These are phyloP conservation scores for Pachyseris speciosa DNA, from an alignment of 64 coral and sea anemone species.

Conservation along the genomic window DNA sequence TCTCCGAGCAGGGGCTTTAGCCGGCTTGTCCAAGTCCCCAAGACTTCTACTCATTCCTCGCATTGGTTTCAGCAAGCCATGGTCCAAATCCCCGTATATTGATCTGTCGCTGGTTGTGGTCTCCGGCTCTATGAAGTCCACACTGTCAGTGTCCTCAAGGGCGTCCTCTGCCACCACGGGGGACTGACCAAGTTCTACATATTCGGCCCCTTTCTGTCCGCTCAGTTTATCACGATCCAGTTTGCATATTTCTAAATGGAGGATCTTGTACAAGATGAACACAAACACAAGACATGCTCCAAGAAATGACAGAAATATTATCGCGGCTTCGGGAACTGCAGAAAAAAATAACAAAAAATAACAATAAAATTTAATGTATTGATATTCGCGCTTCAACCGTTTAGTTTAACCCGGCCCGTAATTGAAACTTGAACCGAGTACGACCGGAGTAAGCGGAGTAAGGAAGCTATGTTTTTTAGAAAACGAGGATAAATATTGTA, in stretches of 20 bases:
- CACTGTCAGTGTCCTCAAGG: not conserved
- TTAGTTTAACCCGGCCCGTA: too few species aligned
- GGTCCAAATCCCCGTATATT: not conserved
- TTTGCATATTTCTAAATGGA: constrained; percentile 51
- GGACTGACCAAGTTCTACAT: constrained; percentile 29
- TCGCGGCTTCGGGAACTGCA: constrained; percentile 58
- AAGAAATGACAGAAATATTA: constrained; percentile 65
- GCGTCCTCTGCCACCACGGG: not conserved
- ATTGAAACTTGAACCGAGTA: too few species aligned
- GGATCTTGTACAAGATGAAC: constrained; percentile 67
- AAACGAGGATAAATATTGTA: too few species aligned
- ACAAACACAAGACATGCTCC: constrained; percentile 65
- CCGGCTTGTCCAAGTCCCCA: constrained; percentile 22
- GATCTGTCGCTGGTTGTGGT: constrained; percentile 6
- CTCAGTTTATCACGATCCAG: constrained; percentile 2
- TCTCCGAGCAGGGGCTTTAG: not conserved
- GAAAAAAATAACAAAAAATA: constrained; percentile 2
- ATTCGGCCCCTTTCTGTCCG: not conserved
- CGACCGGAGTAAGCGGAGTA: too few species aligned
- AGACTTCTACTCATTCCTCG: constrained; percentile 10
- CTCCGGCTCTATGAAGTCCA: not conserved
- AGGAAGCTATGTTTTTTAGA: too few species aligned
- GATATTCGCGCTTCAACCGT: too few species aligned
- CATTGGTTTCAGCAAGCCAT: not conserved
- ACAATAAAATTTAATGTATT: not conserved